Conservation (phyloP, 2,797 vertebrate genomes). For the Mergus octosetaceus region DNA sequence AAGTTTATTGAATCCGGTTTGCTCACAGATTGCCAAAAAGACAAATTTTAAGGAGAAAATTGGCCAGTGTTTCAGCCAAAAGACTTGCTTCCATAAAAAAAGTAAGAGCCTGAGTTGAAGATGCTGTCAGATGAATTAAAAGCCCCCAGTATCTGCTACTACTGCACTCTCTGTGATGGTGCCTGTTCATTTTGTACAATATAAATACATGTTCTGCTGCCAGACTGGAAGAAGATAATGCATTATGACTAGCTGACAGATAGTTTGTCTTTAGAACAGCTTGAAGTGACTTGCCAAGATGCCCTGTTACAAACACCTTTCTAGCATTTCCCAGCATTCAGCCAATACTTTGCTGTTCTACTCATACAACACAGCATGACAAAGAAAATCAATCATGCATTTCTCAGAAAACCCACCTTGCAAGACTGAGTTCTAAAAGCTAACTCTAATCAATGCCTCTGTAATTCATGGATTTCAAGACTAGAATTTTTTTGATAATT, state of each 20-base stretch:
- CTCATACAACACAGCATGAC: neutral
- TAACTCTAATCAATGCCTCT: neutral
- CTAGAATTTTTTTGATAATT: neutral
- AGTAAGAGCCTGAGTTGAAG: neutral
- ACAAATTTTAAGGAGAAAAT: neutral
- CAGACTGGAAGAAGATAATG: neutral
- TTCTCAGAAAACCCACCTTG: neutral
- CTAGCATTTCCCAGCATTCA: neutral
- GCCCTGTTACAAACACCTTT: neutral
- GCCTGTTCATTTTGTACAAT: neutral
- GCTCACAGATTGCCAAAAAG: neutral
- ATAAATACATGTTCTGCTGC: neutral
- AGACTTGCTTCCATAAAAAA: neutral
- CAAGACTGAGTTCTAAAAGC: neutral
- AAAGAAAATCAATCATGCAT: neutral
- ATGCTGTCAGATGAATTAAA: neutral
- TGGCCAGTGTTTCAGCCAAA: neutral
- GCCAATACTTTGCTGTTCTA: neutral
- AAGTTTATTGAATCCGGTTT: conserved; percentile 31
- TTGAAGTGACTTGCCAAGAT: neutral
- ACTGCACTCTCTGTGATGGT: neutral
- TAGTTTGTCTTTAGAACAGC: neutral
- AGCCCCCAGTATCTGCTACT: neutral
- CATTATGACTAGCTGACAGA: neutral
- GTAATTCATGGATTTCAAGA: neutral